These are phyloP conservation scores for Heteropelma amictum DNA, from an alignment of 2,888 invertebrate species.

Conservation along the genomic window DNA sequence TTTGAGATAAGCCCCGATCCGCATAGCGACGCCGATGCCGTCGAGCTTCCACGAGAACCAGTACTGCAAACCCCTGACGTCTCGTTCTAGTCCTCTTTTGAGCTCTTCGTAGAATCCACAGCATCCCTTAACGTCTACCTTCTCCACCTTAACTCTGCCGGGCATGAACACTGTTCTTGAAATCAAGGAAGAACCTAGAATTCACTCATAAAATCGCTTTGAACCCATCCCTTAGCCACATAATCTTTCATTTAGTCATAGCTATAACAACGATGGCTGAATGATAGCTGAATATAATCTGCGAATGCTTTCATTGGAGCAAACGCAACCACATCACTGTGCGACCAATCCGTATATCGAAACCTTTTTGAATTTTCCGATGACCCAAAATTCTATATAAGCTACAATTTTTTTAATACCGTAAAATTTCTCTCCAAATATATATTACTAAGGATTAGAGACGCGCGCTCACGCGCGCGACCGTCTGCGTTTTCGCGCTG, in stretches of 20 bases:
- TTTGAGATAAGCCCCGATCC: constrained; percentile 76
- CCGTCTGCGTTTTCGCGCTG: no score
- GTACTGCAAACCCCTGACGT: constrained; percentile 30
- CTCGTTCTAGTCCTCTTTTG: constrained; percentile 39
- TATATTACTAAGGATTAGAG: no score
- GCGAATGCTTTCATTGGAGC: no score
- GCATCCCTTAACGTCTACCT: constrained; percentile 25
- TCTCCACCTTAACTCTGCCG: constrained; percentile 33
- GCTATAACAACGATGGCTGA: no score
- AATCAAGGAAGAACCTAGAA: neutral
- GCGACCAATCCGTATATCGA: no score
- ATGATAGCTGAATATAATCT: no score
- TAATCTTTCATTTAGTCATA: neutral
- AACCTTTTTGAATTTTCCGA: no score
- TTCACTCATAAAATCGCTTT: neutral
- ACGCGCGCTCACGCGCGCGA: no score
- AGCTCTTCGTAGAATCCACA: neutral
- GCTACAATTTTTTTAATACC: no score
- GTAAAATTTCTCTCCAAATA: no score
- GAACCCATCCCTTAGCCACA: neutral
- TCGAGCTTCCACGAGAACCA: constrained; percentile 46
- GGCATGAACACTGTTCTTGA: constrained; percentile 32
- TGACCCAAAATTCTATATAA: no score
- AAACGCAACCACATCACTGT: no score
- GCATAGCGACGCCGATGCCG: constrained; percentile 66